Conservation (phyloP, 2,797 vertebrate genomes). For the Botia kubotai region DNA sequence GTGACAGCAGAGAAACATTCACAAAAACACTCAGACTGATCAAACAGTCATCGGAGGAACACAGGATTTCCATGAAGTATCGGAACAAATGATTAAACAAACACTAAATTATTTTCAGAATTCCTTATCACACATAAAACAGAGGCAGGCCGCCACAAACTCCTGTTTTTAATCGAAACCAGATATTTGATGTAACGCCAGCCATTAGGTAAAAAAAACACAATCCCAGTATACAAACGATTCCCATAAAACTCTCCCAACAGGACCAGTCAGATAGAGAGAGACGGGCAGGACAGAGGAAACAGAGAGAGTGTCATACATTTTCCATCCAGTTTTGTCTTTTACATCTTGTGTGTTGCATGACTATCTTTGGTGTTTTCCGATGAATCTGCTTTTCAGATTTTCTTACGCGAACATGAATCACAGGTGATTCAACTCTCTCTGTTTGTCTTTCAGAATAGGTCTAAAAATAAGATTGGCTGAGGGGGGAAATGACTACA, state of each 20-base stretch:
- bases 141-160: conserved; percentile 25
- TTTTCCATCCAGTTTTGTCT: not conserved
- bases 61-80: conserved; percentile 37
- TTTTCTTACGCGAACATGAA: not conserved
- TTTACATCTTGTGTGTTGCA: not conserved
- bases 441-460: conserved; percentile 28
- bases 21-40: conserved; percentile 15
- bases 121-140: conserved; percentile 36
- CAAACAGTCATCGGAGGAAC: not conserved
- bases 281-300: too few species aligned
- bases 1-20: not conserved
- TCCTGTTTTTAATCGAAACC: conserved; percentile 39
- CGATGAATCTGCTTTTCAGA: not conserved
- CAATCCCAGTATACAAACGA: conserved; percentile 2
- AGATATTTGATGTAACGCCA: conserved; percentile 30
- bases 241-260: not conserved
- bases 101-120: conserved; percentile 25
- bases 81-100: conserved; percentile 26
- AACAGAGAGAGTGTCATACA: too few species aligned
- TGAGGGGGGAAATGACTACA: not conserved
- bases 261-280: not conserved
- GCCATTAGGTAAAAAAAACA: conserved; percentile 7
- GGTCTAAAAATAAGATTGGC: not conserved
- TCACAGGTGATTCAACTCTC: conserved; percentile 24
- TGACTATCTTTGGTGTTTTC: not conserved